A percentile compares a stretch with the other conserved stretches of the same genome.
These are phyloP conservation scores for Odontamblyopus lacepedii DNA, from an alignment of 2,797 vertebrate genomes.

Conservation along the genomic window DNA sequence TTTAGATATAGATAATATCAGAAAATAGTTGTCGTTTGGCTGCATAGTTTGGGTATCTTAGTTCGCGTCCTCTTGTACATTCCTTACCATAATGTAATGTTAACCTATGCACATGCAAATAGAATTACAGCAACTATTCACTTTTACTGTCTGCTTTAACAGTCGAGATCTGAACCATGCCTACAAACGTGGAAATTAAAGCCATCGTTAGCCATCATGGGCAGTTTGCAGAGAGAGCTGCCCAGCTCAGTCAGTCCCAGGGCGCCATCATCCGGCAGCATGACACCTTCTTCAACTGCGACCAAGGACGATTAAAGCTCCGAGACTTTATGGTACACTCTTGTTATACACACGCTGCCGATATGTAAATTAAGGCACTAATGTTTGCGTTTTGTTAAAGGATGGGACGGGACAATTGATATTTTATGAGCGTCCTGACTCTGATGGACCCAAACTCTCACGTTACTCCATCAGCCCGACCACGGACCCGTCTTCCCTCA, in stretches of 20 bases:
- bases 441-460: constrained; percentile 81
- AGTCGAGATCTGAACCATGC: constrained; percentile 55
- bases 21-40: neutral
- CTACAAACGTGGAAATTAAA: constrained; percentile 82
- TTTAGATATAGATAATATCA: neutral
- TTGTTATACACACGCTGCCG: neutral
- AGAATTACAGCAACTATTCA: neutral
- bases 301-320: constrained; percentile 76
- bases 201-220: constrained; percentile 59
- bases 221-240: constrained; percentile 46
- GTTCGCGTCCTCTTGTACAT: neutral
- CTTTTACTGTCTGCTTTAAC: neutral
- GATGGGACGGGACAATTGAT: constrained; percentile 80
- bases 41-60: neutral
- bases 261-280: constrained; percentile 74
- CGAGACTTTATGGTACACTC: constrained; percentile 70
- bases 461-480: constrained; percentile 76
- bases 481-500: constrained; percentile 70
- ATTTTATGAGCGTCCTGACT: constrained; percentile 83
- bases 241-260: constrained; percentile 72
- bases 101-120: neutral
- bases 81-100: neutral
- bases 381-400: constrained; percentile 56
- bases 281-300: constrained; percentile 79
- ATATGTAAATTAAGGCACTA: neutral